Base-by-base conservation (phyloP, 2,888 invertebrate species). In the Drosophila aldrichi region DNA sequence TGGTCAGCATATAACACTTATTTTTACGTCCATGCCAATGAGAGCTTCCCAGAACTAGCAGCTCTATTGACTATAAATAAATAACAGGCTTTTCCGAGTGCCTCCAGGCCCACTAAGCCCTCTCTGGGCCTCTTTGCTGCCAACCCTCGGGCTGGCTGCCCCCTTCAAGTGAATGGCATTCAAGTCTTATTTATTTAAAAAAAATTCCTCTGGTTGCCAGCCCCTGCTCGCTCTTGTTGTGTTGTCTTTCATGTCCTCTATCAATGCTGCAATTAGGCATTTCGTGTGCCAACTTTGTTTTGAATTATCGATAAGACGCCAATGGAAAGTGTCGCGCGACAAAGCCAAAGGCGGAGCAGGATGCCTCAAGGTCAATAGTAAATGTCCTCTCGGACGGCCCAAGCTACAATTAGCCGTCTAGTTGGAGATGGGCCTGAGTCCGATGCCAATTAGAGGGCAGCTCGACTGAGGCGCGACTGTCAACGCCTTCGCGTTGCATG, bases 401-500 rank as follows among this genome's bases (percentile, higher is more conserved):
- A 12, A 54, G 44, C 29, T 20, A 48, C 65, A 65, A 74, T 76
- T 74, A 71, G 58, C 46, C 12, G 25, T 32, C 18, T 7, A 10
- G 69, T 48, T 46, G 51, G 22, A 51, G 44, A 44, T 54, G 48
- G 48, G 40, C 20, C 38, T 49, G 55, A 32, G 40, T 18, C 43
- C 44, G 55, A 25, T 54, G 55, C 25, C 70, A 74, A 64, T 70
- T 70, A 70, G 64, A 56, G 38, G 66, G 52, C 40, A 66, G 46
- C 48, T 63, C 34, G 8, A 14, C 49, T 49, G 32, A 49, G 51
- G 43, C 40, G 59, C 43, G 20, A 12, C 67, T 73, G 63, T 77
- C 64, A 69, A 62, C 74, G 44, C 58, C 64, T 32, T 51, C 22
- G 49, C 16, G 60, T 25, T 32, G 49, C 40, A 16, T 52, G 61